These are phyloP conservation scores for Sarcophaga bullata DNA, from an alignment of 1,140 invertebrate genomes.

Conservation along the genomic window DNA sequence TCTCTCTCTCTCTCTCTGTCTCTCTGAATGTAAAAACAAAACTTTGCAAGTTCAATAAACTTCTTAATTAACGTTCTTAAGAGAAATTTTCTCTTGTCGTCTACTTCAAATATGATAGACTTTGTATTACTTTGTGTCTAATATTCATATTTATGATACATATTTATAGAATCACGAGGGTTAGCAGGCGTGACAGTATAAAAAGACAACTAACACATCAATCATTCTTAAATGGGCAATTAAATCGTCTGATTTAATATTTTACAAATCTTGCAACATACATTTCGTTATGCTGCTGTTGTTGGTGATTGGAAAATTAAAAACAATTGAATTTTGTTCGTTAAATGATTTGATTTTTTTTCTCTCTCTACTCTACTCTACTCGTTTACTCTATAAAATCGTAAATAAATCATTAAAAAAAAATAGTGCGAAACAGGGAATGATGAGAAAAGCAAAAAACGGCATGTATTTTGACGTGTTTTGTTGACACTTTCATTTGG, in stretches of 20 bases:
- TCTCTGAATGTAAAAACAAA: no score
- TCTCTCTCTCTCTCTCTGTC: no score
- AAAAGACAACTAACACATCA: no score
- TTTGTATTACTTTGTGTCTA: no score
- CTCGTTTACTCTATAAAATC: background rate
- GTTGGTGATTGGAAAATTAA: background rate
- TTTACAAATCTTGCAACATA: conserved; percentile 8
- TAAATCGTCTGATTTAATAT: background rate
- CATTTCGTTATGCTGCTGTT: background rate
- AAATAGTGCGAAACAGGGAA: background rate
- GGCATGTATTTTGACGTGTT: background rate
- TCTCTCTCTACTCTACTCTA: no score
- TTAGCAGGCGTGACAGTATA: no score
- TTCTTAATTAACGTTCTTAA: no score
- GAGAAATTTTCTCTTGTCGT: no score
- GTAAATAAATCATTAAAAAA: background rate
- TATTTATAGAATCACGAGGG: no score
- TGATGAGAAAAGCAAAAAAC: background rate
- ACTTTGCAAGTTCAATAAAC: no score
- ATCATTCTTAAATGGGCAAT: background rate
- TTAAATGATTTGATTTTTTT: background rate
- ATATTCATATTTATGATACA: no score
- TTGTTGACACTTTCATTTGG: background rate
- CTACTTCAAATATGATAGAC: no score
- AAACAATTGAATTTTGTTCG: conserved; percentile 7